Conservation (phyloP, 1,140 invertebrate species). For the Zaprionus gabonicus region DNA sequence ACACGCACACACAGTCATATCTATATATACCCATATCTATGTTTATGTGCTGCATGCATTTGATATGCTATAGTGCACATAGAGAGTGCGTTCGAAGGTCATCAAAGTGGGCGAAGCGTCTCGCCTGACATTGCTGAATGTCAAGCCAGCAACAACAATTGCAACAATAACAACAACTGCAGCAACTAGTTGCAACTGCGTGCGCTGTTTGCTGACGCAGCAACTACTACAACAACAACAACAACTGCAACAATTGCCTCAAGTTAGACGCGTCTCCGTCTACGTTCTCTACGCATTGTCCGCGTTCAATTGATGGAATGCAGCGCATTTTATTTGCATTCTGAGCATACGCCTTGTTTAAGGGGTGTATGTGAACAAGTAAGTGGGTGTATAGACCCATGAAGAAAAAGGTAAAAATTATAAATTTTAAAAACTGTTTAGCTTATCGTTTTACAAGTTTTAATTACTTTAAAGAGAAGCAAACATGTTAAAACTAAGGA, state of each 20-base stretch:
- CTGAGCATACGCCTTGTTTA: slow-evolving; percentile 1
- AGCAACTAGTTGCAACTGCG: slow-evolving; percentile 41
- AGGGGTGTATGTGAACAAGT: neutral
- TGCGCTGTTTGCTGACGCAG: slow-evolving; percentile 50
- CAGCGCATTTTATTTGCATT: slow-evolving; percentile 3
- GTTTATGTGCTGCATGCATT: neutral
- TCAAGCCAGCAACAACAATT: slow-evolving; percentile 50
- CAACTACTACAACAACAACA: slow-evolving; percentile 10
- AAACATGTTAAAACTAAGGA: too few relatives aligned
- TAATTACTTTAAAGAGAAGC: too few relatives aligned
- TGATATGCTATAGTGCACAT: slow-evolving; percentile 23
- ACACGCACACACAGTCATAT: slow-evolving; percentile 1
- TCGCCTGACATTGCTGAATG: slow-evolving; percentile 72
- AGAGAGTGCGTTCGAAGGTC: slow-evolving; percentile 41
- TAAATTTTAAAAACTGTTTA: too few relatives aligned
- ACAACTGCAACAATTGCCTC: slow-evolving; percentile 6
- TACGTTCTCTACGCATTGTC: slow-evolving; percentile 22
- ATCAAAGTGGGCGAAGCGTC: slow-evolving; percentile 37
- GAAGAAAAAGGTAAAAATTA: too few relatives aligned
- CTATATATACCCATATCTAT: slow-evolving; percentile 5
- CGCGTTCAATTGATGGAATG: slow-evolving; percentile 21
- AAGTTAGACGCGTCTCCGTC: slow-evolving; percentile 17
- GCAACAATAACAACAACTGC: neutral
- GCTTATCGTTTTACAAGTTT: too few relatives aligned
- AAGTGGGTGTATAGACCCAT: neutral